phyloP scores from a whole-genome alignment of 1,140 invertebrate species.

The Zophobas atratus region DNA sequence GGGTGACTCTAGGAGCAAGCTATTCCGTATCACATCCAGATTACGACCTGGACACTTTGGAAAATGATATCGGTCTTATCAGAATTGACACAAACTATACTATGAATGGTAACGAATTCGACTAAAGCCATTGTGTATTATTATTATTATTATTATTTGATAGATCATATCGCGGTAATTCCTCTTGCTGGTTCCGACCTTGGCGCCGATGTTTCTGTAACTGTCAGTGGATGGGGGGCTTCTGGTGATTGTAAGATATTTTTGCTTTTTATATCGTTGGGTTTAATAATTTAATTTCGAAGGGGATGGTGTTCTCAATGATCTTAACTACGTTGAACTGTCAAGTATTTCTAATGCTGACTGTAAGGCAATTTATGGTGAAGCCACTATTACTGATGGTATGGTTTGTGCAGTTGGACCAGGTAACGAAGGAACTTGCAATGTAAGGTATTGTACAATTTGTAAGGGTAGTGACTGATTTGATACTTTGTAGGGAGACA shows the following conservation, averaged over 20 bases:
- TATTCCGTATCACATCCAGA: slow-evolving; percentile 7
- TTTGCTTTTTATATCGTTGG: not conserved
- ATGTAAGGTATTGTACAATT: not conserved
- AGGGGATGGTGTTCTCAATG: not conserved
- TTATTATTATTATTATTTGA: not conserved
- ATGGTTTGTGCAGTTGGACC: not conserved
- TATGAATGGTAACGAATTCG: not conserved
- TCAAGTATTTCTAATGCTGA: slow-evolving; percentile 4
- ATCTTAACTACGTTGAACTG: not conserved
- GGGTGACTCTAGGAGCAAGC: not conserved
- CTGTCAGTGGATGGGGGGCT: slow-evolving; percentile 10
- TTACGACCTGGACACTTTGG: not conserved
- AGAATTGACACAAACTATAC: not conserved
- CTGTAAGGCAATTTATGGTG: not conserved
- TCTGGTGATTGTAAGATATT: not conserved
- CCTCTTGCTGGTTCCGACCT: not conserved
- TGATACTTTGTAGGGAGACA: slow-evolving; percentile 8
- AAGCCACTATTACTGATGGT: not conserved
- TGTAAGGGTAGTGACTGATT: not conserved
- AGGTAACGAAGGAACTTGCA: not conserved
- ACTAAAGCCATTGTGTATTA: not conserved
- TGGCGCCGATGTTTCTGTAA: not conserved
- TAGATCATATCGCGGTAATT: not conserved
- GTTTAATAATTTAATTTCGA: not conserved
- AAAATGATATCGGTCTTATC: not conserved